A percentile compares a stretch with the other conserved stretches of the same genome.
phyloP scores from a whole-genome alignment of 2,888 invertebrate genomes.

The Drosophila nigritarsus region DNA sequence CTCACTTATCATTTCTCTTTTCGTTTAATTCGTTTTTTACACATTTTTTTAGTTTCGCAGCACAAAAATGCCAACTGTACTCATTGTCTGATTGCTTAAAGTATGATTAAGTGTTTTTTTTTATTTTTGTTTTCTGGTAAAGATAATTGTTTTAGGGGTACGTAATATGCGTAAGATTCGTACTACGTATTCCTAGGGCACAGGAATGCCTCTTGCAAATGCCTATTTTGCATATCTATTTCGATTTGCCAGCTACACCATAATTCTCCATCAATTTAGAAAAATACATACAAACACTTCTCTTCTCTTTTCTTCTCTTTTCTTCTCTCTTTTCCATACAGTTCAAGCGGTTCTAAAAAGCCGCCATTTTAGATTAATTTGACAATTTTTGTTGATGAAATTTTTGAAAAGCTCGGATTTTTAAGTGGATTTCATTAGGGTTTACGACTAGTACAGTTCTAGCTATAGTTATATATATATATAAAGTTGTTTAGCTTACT shows the following conservation, averaged over 20 bases:
- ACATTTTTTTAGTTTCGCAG: slow-evolving; percentile 14
- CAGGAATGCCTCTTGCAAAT: slow-evolving; percentile 61
- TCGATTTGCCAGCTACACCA: slow-evolving; percentile 20
- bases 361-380: slow-evolving; percentile 34
- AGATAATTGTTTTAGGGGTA: slow-evolving; percentile 36
- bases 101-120: slow-evolving; percentile 42
- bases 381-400: slow-evolving; percentile 21
- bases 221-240: slow-evolving; percentile 14
- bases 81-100: slow-evolving; percentile 47
- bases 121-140: slow-evolving; percentile 6
- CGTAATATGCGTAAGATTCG: slow-evolving; percentile 11
- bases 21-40: not conserved
- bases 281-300: slow-evolving; percentile 69
- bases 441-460: slow-evolving; percentile 4
- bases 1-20: not conserved
- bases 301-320: slow-evolving; percentile 3
- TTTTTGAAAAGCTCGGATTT: slow-evolving; percentile 44
- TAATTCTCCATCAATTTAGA: slow-evolving; percentile 48
- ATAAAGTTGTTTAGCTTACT: not conserved
- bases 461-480: slow-evolving; percentile 1
- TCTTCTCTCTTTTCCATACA: slow-evolving; percentile 5
- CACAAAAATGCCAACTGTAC: slow-evolving; percentile 50
- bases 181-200: slow-evolving; percentile 51
- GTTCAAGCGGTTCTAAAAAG: slow-evolving; percentile 8
- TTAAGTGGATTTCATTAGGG: not conserved